Base-by-base conservation (phyloP, 2,797 vertebrate genomes). In the Fundulus diaphanus region DNA sequence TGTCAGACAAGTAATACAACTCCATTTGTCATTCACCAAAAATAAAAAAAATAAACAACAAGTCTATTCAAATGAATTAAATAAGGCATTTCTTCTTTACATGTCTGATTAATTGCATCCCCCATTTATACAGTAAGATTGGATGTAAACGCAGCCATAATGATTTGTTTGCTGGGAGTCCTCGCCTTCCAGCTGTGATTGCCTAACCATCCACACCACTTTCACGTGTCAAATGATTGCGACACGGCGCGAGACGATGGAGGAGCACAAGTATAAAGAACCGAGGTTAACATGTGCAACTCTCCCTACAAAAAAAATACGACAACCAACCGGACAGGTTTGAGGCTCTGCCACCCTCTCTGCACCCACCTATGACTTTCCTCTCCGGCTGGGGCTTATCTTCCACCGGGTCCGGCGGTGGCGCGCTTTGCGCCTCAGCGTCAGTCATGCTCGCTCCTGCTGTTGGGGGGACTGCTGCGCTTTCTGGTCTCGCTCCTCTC, bases 301-400 rank as follows among this genome's bases (percentile, higher is more conserved):
- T 1, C 5, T 8, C n/a, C 5, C 29, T 52, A n/a, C n/a, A n/a
- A n/a, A n/a, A n/a, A n/a, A n/a, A n/a, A n/a, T n/a, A n/a, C 13
- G 22, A 35, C 59, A 63, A 37, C 59, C 11, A 65, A 24, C 35
- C 13, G 2, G 13, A 24, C 31, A 37, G 20, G 12, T 12, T 46
- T 35, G 22, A 20, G 40, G 5, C 24, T 5, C 46, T 35, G 31
- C 51, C 5, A 5, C 12, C 5, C 24, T 44, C 24, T 65, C 20
- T n/a, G 61, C 27, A 90, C 93, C 77, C 92, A 96, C 95, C 95
- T 86, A 96, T 94, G 33, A 95, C 85, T 90, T 94, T 96, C 75
- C 94, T 94, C 90, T 96, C 95, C 16, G 92, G 91, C 73, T 93
- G 94, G 1, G 92, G 87, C 18, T 92, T 79, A 6, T 94, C 93